Evolutionary conservation across 2,113 vertebrate genomes (phyloP).

Genomic region (Sapajus apella): DNA sequence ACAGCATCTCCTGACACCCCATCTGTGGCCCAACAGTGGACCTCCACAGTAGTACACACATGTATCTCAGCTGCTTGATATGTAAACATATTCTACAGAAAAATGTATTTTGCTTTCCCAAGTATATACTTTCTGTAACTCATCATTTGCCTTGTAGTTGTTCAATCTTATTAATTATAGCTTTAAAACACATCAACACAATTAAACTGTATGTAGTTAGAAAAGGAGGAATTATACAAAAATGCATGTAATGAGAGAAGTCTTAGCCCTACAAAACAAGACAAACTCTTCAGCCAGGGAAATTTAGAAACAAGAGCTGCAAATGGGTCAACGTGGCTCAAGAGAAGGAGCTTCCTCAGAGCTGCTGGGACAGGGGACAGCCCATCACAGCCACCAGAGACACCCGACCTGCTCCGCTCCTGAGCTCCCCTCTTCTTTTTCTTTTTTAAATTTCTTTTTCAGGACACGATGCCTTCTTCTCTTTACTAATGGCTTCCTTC

Average conservation of each 20-base stretch:
- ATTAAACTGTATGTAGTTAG: not conserved
- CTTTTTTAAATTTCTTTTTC: not conserved
- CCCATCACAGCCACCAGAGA: accelerated
- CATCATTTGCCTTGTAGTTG: not conserved
- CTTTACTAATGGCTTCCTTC: not conserved
- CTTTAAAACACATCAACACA: not conserved
- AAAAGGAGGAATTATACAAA: not conserved
- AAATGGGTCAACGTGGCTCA: not conserved
- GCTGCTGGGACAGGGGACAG: accelerated
- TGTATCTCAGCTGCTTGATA: not conserved
- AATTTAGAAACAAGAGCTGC: not conserved
- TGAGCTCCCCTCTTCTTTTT: not conserved
- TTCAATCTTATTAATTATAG: not conserved
- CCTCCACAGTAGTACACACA: not conserved
- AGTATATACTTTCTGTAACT: not conserved
- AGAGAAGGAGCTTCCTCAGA: not conserved
- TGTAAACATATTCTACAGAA: not conserved
- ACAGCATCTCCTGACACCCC: not conserved
- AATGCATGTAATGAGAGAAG: not conserved
- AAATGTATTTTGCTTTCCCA: not conserved
- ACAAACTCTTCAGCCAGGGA: not conserved
- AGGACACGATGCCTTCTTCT: not conserved
- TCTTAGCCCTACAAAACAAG: not conserved
- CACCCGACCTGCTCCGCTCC: accelerated
- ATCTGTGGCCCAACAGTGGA: not conserved